Percentiles rank a stretch among this genome's conserved stretches.
These are phyloP conservation scores for Drosophila borborema DNA, from an alignment of 2,888 invertebrate genomes.

Conservation along the genomic window DNA sequence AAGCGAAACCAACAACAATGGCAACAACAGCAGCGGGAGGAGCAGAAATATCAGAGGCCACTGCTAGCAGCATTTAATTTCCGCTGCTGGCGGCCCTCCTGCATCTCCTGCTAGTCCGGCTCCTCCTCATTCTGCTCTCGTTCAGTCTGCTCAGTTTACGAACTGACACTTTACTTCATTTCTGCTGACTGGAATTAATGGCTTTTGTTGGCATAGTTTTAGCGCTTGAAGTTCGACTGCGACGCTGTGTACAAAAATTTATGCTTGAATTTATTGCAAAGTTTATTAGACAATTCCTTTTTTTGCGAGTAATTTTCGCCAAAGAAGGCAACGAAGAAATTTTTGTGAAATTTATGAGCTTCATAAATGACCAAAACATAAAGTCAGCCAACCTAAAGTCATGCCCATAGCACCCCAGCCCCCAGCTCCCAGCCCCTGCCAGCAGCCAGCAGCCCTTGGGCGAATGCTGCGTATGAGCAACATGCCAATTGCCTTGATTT, in stretches of 20 bases:
- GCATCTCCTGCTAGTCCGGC: not conserved
- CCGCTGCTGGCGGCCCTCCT: slow-evolving; percentile 44
- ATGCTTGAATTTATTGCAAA: slow-evolving; percentile 80
- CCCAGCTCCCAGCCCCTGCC: not conserved
- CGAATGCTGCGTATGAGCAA: slow-evolving; percentile 74
- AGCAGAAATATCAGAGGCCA: slow-evolving; percentile 17
- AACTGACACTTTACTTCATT: slow-evolving; percentile 80
- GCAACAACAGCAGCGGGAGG: slow-evolving; percentile 9
- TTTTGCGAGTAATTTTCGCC: slow-evolving; percentile 65
- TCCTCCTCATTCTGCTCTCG: not conserved
- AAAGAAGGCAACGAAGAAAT: slow-evolving; percentile 53
- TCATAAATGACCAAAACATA: slow-evolving; percentile 80
- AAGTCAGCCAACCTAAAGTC: slow-evolving; percentile 45
- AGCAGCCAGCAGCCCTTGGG: slow-evolving; percentile 4
- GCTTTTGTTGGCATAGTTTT: slow-evolving; percentile 82
- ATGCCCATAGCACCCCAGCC: slow-evolving; percentile 6
- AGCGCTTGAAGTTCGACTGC: slow-evolving; percentile 72
- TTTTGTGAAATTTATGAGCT: slow-evolving; percentile 79
- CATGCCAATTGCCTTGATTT: slow-evolving; percentile 79
- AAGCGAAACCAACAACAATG: slow-evolving; percentile 37
- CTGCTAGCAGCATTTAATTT: slow-evolving; percentile 69
- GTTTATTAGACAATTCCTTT: slow-evolving; percentile 77
- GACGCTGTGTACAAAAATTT: slow-evolving; percentile 73
- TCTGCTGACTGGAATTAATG: slow-evolving; percentile 81
- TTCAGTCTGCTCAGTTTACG: slow-evolving; percentile 17